Base-by-base conservation (phyloP, 2,113 vertebrate genomes). In the Riparia riparia region DNA sequence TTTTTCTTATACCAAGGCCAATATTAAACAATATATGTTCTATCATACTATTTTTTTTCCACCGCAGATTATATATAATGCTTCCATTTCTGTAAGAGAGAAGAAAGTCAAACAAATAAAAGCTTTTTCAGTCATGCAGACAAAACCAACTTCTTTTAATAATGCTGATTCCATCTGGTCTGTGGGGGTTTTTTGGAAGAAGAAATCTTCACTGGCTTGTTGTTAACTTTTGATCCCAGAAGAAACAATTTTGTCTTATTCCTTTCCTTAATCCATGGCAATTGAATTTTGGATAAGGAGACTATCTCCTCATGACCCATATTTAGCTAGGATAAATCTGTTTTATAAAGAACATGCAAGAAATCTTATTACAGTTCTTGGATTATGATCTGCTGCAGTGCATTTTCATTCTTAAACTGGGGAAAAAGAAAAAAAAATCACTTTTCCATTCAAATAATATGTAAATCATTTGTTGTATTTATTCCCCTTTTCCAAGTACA, bases 401-500 rank as follows among this genome's bases (percentile, higher is more conserved):
- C 29, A 39, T 58, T n/a, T 42, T 50, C 44, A 90, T 80, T 91
- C 44, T 87, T 53, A 93, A 64, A 44, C 15, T 54, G 51, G 34
- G 29, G 82, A 94, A 53, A 58, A 31, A 42, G 29, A 85, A 94
- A 53, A 58, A 31, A 53, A 88, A 39, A 17, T 90, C 41, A 70
- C 15, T 94, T 93, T 29, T 29, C 21, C 32, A 81, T 88, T 96
- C 31, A 24, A 69, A 54, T 93, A 57, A 74, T 72, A 96, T 88
- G 86, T 58, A 97, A 94, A 85, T 94, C 92, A 90, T 90, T 97
- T 96, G n/a, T 83, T 14, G 13, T 57, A 87, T 90, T 90, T 94
- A 96, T 97, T 97, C 65, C 86, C 22, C 32, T 76, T 97, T 97
- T 96, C 54, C 61, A 69, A 79, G 42, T 93, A 77, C 32, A 89